These are phyloP conservation scores for Phalanger gymnotis DNA, from an alignment of 2,797 vertebrate species.

Conservation along the genomic window DNA sequence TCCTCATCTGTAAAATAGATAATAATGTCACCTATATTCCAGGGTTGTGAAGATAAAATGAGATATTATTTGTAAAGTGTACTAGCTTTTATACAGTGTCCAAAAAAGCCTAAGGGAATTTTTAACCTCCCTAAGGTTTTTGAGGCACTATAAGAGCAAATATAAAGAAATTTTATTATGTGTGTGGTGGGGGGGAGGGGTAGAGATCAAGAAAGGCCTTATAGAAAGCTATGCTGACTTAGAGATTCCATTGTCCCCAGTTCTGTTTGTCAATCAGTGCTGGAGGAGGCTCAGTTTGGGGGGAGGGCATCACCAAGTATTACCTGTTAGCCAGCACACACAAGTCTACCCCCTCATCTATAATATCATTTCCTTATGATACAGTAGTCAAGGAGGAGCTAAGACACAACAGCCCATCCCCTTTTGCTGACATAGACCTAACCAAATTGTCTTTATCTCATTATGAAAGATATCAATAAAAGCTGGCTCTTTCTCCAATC, in stretches of 20 bases:
- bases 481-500: not conserved
- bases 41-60: not conserved
- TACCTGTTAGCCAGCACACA: not conserved
- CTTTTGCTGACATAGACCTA: not conserved
- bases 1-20: not conserved
- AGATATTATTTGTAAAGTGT: not conserved
- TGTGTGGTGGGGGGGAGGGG: rapidly evolving
- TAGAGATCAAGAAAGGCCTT: not conserved
- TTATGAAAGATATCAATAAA: not conserved
- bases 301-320: not conserved
- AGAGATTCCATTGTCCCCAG: too few relatives aligned
- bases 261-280: not conserved
- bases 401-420: not conserved
- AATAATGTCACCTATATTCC: not conserved
- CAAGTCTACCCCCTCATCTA: not conserved
- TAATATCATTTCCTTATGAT: not conserved
- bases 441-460: not conserved
- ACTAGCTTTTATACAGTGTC: not conserved
- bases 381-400: not conserved
- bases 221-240: not conserved
- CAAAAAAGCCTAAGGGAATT: not conserved
- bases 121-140: not conserved
- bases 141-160: not conserved
- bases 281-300: not conserved
- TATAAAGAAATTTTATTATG: not conserved